Percentiles rank a stretch among this genome's conserved stretches.
phyloP scores from a whole-genome alignment of 2,113 vertebrate species.

The Apodemus sylvaticus region DNA sequence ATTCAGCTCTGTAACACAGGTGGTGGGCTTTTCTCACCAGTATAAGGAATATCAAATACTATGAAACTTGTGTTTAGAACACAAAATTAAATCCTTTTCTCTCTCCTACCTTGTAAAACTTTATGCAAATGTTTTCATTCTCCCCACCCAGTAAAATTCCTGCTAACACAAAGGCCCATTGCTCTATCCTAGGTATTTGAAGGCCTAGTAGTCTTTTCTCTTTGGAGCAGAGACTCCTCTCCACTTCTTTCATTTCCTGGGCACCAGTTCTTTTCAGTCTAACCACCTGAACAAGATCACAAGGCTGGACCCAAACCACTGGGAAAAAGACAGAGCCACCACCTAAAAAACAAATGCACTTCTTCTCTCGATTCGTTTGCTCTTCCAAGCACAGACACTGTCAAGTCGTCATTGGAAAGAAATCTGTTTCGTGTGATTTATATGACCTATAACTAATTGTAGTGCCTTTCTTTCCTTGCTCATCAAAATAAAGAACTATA shows the following conservation, averaged over 20 bases:
- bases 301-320: background rate
- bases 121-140: background rate
- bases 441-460: background rate
- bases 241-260: background rate
- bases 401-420: conserved; percentile 44
- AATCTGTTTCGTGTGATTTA: background rate
- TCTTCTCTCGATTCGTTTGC: background rate
- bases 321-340: background rate
- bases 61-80: background rate
- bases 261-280: background rate
- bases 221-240: background rate
- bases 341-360: background rate
- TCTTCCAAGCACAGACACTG: background rate
- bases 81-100: background rate
- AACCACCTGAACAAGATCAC: background rate
- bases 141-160: background rate
- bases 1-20: background rate
- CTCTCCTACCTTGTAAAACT: background rate
- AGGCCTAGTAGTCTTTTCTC: background rate
- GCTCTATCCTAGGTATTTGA: background rate
- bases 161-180: background rate
- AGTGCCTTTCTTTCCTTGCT: conserved; percentile 40
- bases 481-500: conserved; percentile 42
- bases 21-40: background rate
- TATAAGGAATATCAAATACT: background rate